Evolutionary conservation across 2,797 vertebrate species (phyloP).

Genomic region (Pangasius krempfi): DNA sequence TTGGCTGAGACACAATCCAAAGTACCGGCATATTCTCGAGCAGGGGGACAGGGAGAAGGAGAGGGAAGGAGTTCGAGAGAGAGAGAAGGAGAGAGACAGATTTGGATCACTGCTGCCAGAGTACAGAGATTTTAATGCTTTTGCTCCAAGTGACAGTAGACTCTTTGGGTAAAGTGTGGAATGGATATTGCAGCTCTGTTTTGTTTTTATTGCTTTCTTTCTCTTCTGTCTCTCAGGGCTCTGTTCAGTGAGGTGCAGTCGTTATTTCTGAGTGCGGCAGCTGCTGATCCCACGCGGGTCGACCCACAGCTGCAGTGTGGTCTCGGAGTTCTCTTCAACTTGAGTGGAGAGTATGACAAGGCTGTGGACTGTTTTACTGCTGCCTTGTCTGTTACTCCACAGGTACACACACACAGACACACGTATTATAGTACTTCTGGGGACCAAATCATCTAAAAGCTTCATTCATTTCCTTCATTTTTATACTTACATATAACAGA

Average conservation of each 20-base stretch:
- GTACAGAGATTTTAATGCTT: constrained; percentile 74
- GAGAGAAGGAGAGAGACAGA: constrained; percentile 76
- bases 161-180: background rate
- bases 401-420: constrained; percentile 64
- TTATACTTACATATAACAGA: background rate
- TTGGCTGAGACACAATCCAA: constrained; percentile 90
- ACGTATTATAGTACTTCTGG: background rate
- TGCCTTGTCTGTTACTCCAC: constrained; percentile 79
- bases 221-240: constrained; percentile 72
- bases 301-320: constrained; percentile 98
- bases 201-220: background rate
- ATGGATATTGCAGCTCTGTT: background rate
- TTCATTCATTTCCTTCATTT: background rate
- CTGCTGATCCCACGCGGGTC: constrained; percentile 82
- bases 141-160: background rate
- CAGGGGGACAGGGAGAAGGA: constrained; percentile 67
- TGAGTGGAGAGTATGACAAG: constrained; percentile 96
- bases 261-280: constrained; percentile 88
- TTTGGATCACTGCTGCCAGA: constrained; percentile 91
- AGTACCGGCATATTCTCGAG: constrained; percentile 83
- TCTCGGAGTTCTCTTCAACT: constrained; percentile 95
- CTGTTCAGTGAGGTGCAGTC: constrained; percentile 92
- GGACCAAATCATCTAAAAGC: background rate
- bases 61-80: constrained; percentile 64
- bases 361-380: constrained; percentile 97